These are phyloP conservation scores for Amphiura filiformis DNA, from an alignment of 35 echinoderm and acorn worm species.

Conservation along the genomic window DNA sequence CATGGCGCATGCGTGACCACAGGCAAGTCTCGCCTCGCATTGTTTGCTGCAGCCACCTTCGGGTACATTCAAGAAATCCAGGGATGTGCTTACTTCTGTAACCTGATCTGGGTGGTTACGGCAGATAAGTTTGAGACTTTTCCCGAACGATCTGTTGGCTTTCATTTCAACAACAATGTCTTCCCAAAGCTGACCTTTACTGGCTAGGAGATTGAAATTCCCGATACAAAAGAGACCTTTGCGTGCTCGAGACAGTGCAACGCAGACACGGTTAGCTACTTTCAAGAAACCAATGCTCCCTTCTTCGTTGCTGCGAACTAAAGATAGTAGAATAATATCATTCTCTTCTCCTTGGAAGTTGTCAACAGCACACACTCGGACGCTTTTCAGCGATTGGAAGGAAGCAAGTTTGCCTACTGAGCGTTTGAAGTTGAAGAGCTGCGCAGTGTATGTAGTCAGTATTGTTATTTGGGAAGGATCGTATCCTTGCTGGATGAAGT, in stretches of 20 bases:
- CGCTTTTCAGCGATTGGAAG: slow-evolving; percentile 22
- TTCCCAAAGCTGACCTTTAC: slow-evolving; percentile 72
- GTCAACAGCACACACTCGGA: slow-evolving; percentile 76
- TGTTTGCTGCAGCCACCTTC: slow-evolving; percentile 59
- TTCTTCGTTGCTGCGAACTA: slow-evolving; percentile 82
- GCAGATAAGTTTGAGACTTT: slow-evolving; percentile 44
- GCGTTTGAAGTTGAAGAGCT: slow-evolving; percentile 70
- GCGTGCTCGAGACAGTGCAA: slow-evolving; percentile 39
- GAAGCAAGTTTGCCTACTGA: slow-evolving; percentile 32
- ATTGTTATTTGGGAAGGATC: slow-evolving; percentile 77
- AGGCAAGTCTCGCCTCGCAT: slow-evolving; percentile 54
- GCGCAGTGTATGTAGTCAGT: slow-evolving; percentile 84
- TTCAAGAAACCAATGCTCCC: slow-evolving; percentile 78
- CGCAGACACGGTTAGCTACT: slow-evolving; percentile 52
- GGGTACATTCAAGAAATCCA: slow-evolving; percentile 62
- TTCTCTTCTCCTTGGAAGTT: slow-evolving; percentile 97
- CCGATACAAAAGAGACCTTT: slow-evolving; percentile 70
- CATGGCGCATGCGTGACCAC: slow-evolving; percentile 67
- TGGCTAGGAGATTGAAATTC: slow-evolving; percentile 45
- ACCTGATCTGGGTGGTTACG: slow-evolving; percentile 58
- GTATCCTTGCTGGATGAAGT: slow-evolving; percentile 88
- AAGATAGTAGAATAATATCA: slow-evolving; percentile 89
- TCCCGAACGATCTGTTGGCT: slow-evolving; percentile 16
- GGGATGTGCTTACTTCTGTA: slow-evolving; percentile 7
- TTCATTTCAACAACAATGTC: slow-evolving; percentile 41